Evolutionary conservation across 1,140 invertebrate genomes (phyloP).

Genomic region (Proales similis): DNA sequence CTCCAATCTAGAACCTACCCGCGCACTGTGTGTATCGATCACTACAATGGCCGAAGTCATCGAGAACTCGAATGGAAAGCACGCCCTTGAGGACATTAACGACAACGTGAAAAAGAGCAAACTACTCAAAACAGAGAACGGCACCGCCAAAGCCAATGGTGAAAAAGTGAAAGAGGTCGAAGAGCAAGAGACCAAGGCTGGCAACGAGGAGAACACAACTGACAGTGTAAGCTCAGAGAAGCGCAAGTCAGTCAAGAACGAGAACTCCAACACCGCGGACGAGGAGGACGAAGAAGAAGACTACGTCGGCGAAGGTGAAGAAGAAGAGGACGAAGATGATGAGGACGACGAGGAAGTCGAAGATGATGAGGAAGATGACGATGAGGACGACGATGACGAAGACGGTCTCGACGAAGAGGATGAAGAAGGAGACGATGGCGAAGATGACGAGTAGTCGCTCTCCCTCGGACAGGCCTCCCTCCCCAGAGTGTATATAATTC

Average conservation of each 20-base stretch:
- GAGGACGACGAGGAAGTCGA: slow-evolving; percentile 26
- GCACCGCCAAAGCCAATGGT: slow-evolving; percentile 4
- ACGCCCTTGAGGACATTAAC: slow-evolving; percentile 21
- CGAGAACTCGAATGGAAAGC: slow-evolving; percentile 25
- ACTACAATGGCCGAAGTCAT: slow-evolving; percentile 36
- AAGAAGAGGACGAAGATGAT: not conserved
- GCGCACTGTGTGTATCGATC: too few relatives aligned
- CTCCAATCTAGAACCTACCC: too few relatives aligned
- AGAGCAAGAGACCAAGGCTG: slow-evolving; percentile 1
- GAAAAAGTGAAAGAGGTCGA: slow-evolving; percentile 2
- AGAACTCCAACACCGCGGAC: slow-evolving; percentile 28
- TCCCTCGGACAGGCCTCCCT: too few relatives aligned
- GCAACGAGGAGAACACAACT: not conserved
- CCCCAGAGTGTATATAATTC: too few relatives aligned
- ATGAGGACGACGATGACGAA: slow-evolving; percentile 29
- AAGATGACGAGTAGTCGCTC: slow-evolving; percentile 17
- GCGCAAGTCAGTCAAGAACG: not conserved
- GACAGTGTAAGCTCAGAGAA: slow-evolving; percentile 9
- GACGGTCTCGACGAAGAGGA: slow-evolving; percentile 23
- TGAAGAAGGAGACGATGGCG: slow-evolving; percentile 13
- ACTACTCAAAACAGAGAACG: slow-evolving; percentile 21
- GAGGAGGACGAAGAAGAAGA: slow-evolving; percentile 36
- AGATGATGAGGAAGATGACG: slow-evolving; percentile 21
- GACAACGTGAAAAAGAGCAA: slow-evolving; percentile 6
- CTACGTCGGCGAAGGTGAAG: slow-evolving; percentile 25